These are phyloP conservation scores for Chalcosyrphus nemorum DNA, from an alignment of 2,888 invertebrate genomes.

Conservation along the genomic window DNA sequence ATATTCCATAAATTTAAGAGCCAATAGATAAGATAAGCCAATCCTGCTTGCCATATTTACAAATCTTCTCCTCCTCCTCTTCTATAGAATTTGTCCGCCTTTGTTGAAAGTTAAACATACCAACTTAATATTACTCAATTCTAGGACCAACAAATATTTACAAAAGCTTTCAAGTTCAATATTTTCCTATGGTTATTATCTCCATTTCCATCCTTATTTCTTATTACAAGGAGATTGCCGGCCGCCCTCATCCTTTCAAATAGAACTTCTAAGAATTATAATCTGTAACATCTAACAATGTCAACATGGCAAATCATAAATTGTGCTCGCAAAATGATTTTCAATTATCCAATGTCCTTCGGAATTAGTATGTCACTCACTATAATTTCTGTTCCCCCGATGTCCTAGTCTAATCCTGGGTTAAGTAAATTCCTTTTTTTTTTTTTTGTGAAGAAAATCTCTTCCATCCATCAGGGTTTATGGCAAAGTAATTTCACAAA, in stretches of 20 bases:
- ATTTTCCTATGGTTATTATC: not conserved
- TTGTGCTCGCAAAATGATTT: not conserved
- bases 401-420: not conserved
- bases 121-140: not conserved
- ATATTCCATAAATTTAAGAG: too few species aligned
- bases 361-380: conserved; percentile 5
- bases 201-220: not conserved
- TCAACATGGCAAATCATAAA: conserved; percentile 19
- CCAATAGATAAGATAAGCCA: too few species aligned
- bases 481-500: not conserved
- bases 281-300: not conserved
- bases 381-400: conserved; percentile 7
- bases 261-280: not conserved
- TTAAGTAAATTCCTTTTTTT: not conserved
- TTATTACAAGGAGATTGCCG: not conserved
- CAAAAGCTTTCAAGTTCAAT: not conserved
- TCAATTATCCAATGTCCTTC: conserved; percentile 21
- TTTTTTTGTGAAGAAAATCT: not conserved
- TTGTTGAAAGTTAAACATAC: not conserved
- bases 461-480: not conserved
- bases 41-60: too few species aligned
- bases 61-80: too few species aligned
- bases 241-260: not conserved
- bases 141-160: not conserved
- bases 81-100: not conserved